Base-by-base conservation (phyloP, 2,797 vertebrate species). In the Anisognathus igniventris region DNA sequence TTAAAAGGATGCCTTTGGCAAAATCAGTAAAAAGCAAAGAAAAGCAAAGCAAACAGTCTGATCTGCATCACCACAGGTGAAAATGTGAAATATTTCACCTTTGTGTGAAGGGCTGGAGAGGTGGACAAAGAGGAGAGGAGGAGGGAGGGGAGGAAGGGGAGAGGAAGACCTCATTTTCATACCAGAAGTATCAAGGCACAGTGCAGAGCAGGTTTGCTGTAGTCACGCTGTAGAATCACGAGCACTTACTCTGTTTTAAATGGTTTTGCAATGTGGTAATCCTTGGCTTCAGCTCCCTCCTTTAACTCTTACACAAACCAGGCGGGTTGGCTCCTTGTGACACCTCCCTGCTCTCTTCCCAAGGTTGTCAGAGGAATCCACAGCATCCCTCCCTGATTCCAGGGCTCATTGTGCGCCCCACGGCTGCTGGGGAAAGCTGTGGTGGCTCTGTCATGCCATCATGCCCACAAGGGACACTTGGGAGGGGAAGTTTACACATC, bases 351-450 rank as follows among this genome's bases (percentile, higher is more conserved):
- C 37, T 82, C 33, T 82, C 81, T 87, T 84, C 60, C 42, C 16
- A 22, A 57, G 14, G 11, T 56, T 94, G 44, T 53, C 44, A 2
- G 16, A 91, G 44, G 40, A 86, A 47, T 33, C 33, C 10, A 2
- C 2, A 2, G 39, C 37, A 39, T 42, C 8, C 1, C 18, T 66
- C 48, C 37, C 30, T 56, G 31, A 9, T 23, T 22, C 13, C 33
- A 20, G 0, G 0, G 14, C 7, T 68, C 8, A 1, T 2, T 39
- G 14, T 5, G 1, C 12, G 21, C 14, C 54, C 28, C 1, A 7
- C 0, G 0, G n/a, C 62, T 75, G 28, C 31, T 9, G 14, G 42
- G 62, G 39, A 70, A 70, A 44, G 37, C 67, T 2, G 0, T 58
- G 71, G 28, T 44, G 40, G 25, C 25, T 40, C 6, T 3, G 0